Evolutionary conservation across 2,888 invertebrate genomes (phyloP).

Genomic region (Thymelicus lineola): DNA sequence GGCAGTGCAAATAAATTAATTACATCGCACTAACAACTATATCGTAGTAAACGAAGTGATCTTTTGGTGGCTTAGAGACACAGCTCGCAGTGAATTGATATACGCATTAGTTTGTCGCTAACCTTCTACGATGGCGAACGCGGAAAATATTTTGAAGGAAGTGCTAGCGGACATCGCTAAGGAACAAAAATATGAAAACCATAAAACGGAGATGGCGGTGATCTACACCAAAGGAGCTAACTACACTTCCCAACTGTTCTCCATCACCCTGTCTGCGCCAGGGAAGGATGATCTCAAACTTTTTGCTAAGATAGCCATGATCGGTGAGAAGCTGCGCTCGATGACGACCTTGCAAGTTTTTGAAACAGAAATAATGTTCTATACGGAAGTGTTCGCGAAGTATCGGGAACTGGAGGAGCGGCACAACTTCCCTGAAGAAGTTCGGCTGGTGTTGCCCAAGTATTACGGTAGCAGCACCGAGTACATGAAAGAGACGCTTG

Average conservation of each 20-base stretch:
- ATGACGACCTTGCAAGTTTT: slow-evolving; percentile 37
- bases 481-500: slow-evolving; percentile 46
- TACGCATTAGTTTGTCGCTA: slow-evolving; percentile 15
- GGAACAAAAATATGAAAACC: slow-evolving; percentile 49
- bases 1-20: too few relatives aligned
- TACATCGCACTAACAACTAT: too few relatives aligned
- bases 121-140: slow-evolving; percentile 51
- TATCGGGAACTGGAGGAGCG: slow-evolving; percentile 45
- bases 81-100: not conserved
- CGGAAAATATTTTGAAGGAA: slow-evolving; percentile 45
- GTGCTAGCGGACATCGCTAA: slow-evolving; percentile 52
- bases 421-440: slow-evolving; percentile 43
- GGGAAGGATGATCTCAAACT: slow-evolving; percentile 48
- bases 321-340: slow-evolving; percentile 45
- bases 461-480: slow-evolving; percentile 44
- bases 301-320: slow-evolving; percentile 47
- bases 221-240: slow-evolving; percentile 59
- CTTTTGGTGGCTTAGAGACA: not conserved
- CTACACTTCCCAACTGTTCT: slow-evolving; percentile 58
- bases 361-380: slow-evolving; percentile 45
- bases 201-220: slow-evolving; percentile 49
- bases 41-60: slow-evolving; percentile 36
- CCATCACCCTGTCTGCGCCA: slow-evolving; percentile 48
- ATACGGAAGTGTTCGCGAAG: slow-evolving; percentile 43
- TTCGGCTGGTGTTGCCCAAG: slow-evolving; percentile 47